phyloP scores from a whole-genome alignment of 2,113 vertebrate genomes.

The Apteryx owenii region DNA sequence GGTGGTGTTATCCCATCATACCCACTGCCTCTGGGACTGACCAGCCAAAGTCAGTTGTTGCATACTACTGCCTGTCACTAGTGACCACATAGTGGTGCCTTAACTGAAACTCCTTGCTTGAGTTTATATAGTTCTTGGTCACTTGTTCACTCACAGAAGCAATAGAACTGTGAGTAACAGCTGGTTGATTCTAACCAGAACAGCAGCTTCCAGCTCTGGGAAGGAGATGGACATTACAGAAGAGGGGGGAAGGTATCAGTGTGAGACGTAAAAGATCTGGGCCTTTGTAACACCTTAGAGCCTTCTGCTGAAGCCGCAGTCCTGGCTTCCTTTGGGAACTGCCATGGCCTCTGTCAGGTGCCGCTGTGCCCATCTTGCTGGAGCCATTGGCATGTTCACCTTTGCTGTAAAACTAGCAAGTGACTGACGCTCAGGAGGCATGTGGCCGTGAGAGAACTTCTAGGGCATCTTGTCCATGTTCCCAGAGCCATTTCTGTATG shows the following conservation, averaged over 20 bases:
- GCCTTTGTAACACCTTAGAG: neutral
- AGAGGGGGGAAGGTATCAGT: neutral
- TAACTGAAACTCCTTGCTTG: neutral
- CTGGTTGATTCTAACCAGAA: neutral
- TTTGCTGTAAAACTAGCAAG: neutral
- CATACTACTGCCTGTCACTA: neutral
- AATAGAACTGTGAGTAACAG: neutral
- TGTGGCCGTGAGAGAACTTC: neutral
- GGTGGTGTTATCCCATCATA: neutral
- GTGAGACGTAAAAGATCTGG: neutral
- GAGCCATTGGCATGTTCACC: neutral
- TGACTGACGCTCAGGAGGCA: neutral
- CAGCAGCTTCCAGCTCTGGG: neutral
- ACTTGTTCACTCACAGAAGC: neutral
- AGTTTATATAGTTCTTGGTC: neutral
- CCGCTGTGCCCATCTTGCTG: neutral
- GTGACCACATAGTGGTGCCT: rapidly evolving
- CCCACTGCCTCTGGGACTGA: neutral
- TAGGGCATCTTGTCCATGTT: neutral
- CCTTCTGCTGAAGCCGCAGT: neutral
- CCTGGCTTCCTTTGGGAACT: neutral
- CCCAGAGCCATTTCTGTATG: neutral
- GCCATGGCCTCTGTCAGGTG: neutral
- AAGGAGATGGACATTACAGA: neutral
- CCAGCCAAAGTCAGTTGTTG: neutral